Conservation (phyloP, 64 coral and sea anemone genomes). For the Stylophora pistillata region DNA sequence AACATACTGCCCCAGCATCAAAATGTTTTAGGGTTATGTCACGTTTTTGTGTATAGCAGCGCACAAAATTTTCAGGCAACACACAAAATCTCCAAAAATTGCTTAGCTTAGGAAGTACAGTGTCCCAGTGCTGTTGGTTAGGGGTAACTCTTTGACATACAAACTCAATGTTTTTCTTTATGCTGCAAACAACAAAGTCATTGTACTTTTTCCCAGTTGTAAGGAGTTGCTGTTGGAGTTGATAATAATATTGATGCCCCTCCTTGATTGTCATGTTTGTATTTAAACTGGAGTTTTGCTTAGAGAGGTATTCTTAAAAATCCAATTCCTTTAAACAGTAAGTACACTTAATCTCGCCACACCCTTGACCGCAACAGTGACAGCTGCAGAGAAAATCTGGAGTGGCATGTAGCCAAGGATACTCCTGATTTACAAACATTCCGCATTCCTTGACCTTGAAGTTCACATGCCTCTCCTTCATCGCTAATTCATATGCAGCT, state of each 20-base stretch:
- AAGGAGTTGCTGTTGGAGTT: constrained; percentile 42
- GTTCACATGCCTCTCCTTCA: constrained; percentile 50
- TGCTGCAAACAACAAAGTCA: constrained; percentile 33
- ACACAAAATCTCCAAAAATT: constrained; percentile 53
- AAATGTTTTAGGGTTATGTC: constrained; percentile 53
- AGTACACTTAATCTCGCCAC: constrained; percentile 61
- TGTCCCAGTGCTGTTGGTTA: constrained; percentile 52
- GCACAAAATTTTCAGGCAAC: constrained; percentile 54
- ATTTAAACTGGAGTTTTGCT: constrained; percentile 10
- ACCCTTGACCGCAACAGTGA: constrained; percentile 69
- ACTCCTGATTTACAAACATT: constrained; percentile 53
- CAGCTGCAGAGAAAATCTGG: constrained; percentile 73
- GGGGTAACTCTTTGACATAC: constrained; percentile 43
- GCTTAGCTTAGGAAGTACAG: constrained; percentile 50
- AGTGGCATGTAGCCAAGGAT: constrained; percentile 71
- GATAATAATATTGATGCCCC: constrained; percentile 25
- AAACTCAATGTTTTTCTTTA: constrained; percentile 47
- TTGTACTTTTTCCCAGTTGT: constrained; percentile 45
- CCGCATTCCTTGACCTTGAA: constrained; percentile 61
- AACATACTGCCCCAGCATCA: constrained; percentile 46
- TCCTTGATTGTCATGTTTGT: background rate
- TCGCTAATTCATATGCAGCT: constrained; percentile 62
- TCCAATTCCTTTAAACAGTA: constrained; percentile 26
- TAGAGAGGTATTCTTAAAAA: background rate
- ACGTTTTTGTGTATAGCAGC: constrained; percentile 61